Evolutionary conservation across 2,888 invertebrate genomes (phyloP), one percentile per base, ranked within the genome.

Genomic region (Autographa pulchrina): DNA sequence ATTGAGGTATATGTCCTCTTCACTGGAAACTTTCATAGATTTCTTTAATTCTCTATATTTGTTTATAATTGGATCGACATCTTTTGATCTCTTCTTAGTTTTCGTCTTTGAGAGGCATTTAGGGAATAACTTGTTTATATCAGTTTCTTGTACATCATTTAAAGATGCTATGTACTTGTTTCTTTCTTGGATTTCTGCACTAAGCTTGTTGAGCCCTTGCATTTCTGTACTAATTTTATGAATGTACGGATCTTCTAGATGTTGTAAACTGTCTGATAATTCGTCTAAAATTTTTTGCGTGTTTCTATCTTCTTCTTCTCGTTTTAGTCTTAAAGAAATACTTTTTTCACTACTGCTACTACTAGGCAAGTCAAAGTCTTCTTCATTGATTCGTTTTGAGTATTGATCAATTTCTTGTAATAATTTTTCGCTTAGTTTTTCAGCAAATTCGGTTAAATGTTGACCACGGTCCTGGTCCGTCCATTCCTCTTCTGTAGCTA

Each of bases 401-500:
- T 96, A 96, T 87, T 96, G 96, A 86, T 98, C 98, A 77, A 98
- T 97, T 92, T 98, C 98, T 78, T 97, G 97, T 68, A 98, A 96
- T 74, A 98, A 93, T 89, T 98, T 98, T 87, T 98, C 98, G 87
- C 98, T 98, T n/a, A 98, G 93, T 88, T 97, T 97, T 87, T 98
- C 98, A 1, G 98, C 98, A 85, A 98, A 98, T 85, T 98, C 98
- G 2, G 97, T 97, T 75, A 98, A 94, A 88, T 98, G 97, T 84
- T 97, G 97, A 76, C 96, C 96, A 78, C 97, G 97, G 77, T 97
- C 97, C 77, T 91, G 92, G 82, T 97, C 97, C 67, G 96, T 96
- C 97, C 97, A 97, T 52, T 94, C 96, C 64, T 96, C 96, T 82
- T 95, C 94, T 79, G 94, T 95, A 35, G 90, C 87, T 58, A 96